Conservation (phyloP, 2,888 invertebrate genomes). For the Drosophila formosana region DNA sequence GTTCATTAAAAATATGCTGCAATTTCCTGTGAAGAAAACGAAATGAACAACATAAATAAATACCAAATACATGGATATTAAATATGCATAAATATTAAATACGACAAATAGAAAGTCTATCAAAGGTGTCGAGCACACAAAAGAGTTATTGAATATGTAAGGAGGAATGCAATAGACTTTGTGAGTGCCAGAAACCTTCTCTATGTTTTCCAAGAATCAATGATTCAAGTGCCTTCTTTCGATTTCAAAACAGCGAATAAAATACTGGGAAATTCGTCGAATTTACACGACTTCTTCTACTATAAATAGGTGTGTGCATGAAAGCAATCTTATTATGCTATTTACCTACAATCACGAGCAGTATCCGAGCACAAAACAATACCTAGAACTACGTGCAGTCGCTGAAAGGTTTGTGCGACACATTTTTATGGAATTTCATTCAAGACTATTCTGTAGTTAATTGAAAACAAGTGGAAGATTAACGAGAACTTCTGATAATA, state of each 20-base stretch:
- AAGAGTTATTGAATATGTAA: not conserved
- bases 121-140: no score
- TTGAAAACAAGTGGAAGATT: no score
- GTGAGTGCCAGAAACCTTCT: not conserved
- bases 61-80: not conserved
- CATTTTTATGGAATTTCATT: no score
- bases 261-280: not conserved
- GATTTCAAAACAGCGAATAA: not conserved
- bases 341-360: no score
- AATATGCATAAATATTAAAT: not conserved
- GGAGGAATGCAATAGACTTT: not conserved
- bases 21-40: not conserved
- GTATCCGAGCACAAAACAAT: no score
- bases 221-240: not conserved
- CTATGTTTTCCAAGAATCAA: not conserved
- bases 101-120: no score
- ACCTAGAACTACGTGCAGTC: no score
- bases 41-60: not conserved
- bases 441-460: no score
- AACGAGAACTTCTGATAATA: no score
- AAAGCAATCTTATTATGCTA: no score
- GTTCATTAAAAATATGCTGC: not conserved
- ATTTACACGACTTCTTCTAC: not conserved
- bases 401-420: no score
- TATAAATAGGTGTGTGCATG: no score